Evolutionary conservation across 2,797 vertebrate species (phyloP), one percentile per base, ranked within the genome.

Genomic region (Aeoliscus strigatus): DNA sequence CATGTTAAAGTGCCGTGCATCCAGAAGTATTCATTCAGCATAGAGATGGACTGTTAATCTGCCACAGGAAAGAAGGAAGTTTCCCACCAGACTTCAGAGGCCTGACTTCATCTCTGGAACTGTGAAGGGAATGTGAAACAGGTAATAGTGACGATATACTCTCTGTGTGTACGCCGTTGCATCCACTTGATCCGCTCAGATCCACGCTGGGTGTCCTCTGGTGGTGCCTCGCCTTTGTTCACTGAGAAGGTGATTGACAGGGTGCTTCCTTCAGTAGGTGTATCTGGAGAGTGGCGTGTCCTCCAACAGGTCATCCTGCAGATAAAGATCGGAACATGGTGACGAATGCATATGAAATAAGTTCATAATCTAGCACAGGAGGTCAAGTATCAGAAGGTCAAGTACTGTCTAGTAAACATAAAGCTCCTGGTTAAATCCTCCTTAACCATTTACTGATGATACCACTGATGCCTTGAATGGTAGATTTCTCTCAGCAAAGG

Each of bases 251-350:
- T 28, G 34, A 42, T 14, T 31, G 52, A 38, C 14, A 7, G 30
- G 23, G 21, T 1, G 16, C 40, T 26, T 66, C 33, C 44, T 27
- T 89, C 88, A 92, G 78, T 91, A 90, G 69, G 75, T 82, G 81
- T 89, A 92, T 69, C 89, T 88, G 60, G 91, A 92, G 60, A 92
- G 87, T 2, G 91, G 91, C 0, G 90, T 91, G 77, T 92, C 91
- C 70, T 93, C 91, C 91, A 93, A 91, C 88, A 92, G 80, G 66
- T 93, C 91, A 59, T 92, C 91, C 91, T 93, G 66, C 35, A 77
- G 15, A 34, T 32, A 12, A 39, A 9, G 5, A 39, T 36, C 5
- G 6, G 31, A 18, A 35, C 26, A 39, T 12, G 6, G 47, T 17
- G 6, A 6, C 2, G 3, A 3, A 6, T 21, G 18, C 6, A 3